Base-by-base conservation (phyloP, 2,888 invertebrate species). In the Pyrrhia umbra region DNA sequence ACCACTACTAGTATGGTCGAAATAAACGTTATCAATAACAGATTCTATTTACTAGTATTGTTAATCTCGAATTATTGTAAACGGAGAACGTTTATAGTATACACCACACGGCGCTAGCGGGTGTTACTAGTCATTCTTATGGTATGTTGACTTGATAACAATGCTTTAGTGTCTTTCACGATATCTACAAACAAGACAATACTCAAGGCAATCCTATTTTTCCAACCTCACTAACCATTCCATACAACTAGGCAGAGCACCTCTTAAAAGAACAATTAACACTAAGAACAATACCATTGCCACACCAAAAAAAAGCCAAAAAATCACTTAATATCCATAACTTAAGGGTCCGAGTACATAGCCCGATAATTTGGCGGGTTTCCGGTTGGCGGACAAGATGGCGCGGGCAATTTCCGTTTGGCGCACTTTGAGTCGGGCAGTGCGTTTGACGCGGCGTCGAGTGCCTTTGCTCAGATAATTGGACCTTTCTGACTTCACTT, bases 371-470 rank as follows among this genome's bases (percentile, higher is more conserved):
- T 89, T 85, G 85, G 85, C 74, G 58, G 80, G 81, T 83, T 87
- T 88, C 89, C 90, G 90, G 89, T 81, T 84, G 76, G 86, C 83
- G 85, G 68, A 54, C 82, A 85, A 86, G 86, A 85, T 85, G 88
- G 88, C 86, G 86, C 78, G 79, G 78, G 89, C 88, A 90, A 91
- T 91, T 91, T 91, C 91, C 89, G 83, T 72, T 74, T 37, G 39
- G 77, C 77, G 77, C 83, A 81, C 87, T 86, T 84, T 76, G 77
- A 78, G 68, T 58, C 66, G 16, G 39, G 68, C 81, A 74, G 81
- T 91, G 91, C 87, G 84, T 86, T 82, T 90, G 91, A 91, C 91
- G 68, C 59, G 50, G 10, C 30, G 30, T 55, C 47, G 21, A 80
- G 80, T 49, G 74, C 62, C 81, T 81, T 67, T 62, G 79, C 75